Evolutionary conservation across 1,140 invertebrate genomes (phyloP).

Genomic region (Whitmania pigra): DNA sequence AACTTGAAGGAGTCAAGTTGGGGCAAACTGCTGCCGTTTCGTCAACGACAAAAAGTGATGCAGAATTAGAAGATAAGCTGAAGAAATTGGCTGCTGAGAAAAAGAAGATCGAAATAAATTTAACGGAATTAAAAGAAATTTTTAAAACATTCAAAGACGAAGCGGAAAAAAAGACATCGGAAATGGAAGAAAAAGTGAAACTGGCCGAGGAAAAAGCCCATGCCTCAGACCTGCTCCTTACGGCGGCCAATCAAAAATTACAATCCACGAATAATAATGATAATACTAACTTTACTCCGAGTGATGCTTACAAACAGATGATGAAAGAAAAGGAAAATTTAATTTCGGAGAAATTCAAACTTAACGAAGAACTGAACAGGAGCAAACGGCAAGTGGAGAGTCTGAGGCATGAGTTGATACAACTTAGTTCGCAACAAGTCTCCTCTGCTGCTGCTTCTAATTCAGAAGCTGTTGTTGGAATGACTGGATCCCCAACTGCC

Average conservation of each 20-base stretch:
- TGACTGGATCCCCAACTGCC: too few species aligned
- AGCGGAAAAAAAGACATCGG: slow-evolving; percentile 3
- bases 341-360: slow-evolving; percentile 25
- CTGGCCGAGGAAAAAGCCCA: slow-evolving; percentile 13
- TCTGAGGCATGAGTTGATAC: not conserved
- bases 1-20: not conserved
- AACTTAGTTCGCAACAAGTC: not conserved
- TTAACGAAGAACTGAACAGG: slow-evolving; percentile 19
- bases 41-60: not conserved
- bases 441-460: too few species aligned
- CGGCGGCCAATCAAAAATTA: slow-evolving; percentile 1
- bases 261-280: not conserved
- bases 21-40: not conserved
- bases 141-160: slow-evolving; percentile 2
- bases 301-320: slow-evolving; percentile 22
- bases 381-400: slow-evolving; percentile 19
- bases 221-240: not conserved
- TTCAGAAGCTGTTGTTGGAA: too few species aligned
- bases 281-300: slow-evolving; percentile 6
- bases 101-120: slow-evolving; percentile 9
- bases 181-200: slow-evolving; percentile 24
- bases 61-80: slow-evolving; percentile 1
- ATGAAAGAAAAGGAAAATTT: slow-evolving; percentile 24
- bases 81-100: slow-evolving; percentile 8
- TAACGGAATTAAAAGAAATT: slow-evolving; percentile 7